Base-by-base conservation (phyloP, 2,888 invertebrate species). In the Troilus luridus region DNA sequence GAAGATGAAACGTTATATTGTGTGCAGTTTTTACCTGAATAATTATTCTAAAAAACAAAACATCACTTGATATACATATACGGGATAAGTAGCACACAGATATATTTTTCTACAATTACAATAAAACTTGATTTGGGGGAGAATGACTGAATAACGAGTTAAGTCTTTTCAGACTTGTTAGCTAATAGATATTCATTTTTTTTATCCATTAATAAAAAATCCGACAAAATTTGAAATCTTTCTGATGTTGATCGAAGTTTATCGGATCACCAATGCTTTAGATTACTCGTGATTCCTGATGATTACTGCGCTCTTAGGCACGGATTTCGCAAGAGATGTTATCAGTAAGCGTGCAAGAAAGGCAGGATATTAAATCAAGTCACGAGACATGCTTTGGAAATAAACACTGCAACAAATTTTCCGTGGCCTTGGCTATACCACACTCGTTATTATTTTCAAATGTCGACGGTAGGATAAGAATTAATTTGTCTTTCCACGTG, bases 291-390 rank as follows among this genome's bases (percentile, higher is more conserved):
- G 41, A 77, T 77, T 41, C 24, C 24, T 67, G 1, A 77, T 41
- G 5, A 41, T 41, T 77, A 41, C 27, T 41, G 19, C 8, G 17
- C 7, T 19, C 27, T 41, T 8, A 8, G 9, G 17, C 27, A 41
- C 9, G 17, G 17, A 77, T 19, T 77, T 77, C 17, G 72, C 72
- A 77, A 77, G 6, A 41, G 12, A 14, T 8, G 27, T 77, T 77
- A 77, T 77, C 72, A 41, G 27, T 41, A 19, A 77, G 72, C 72
- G 72, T 77, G 72, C 72, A 77, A 19, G 27, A 17, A 19, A 77
- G 41, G 27, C 72, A 77, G 27, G 72, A 77, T 77, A 77, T 27
- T 77, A 77, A 77, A 77, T 77, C 41, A 24, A 77, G 41, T 17
- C 72, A 41, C 41, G 72, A 77, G 41, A 41, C 72, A 77, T 77